Evolutionary conservation across 1,140 invertebrate species (phyloP), one percentile per base, ranked within the genome.

Genomic region (Sitobion miscanthi): DNA sequence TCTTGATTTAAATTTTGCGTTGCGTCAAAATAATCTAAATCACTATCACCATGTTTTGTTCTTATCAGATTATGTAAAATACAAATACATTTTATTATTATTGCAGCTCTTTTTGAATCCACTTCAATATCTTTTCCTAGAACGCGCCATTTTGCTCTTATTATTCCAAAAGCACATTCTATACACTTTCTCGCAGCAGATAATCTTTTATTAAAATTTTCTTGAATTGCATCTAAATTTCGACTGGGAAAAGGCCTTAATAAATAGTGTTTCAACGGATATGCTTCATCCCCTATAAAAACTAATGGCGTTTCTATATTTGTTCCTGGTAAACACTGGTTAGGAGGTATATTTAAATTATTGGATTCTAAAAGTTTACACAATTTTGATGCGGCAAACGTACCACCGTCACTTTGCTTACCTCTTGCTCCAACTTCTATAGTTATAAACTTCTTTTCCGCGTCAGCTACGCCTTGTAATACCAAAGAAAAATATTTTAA

Each of bases 331-430:
- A 93, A 20, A n/a, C 35, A 23, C 25, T 86, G 30, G 21, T 93
- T 82, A 8, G 47, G 49, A 3, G 92, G 92, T 35, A 93, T 23
- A 86, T 93, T 93, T 30, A 77, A 93, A 21, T 5, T 62, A 38
- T 82, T n/a, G 3, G 9, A 30, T 4, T 85, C 38, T 45, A 93
- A 20, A 30, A n/a, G n/a, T 8, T 93, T 9, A 47, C 47, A 49
- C 17, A 93, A 45, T 30, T 25, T 6, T 38, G 77, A 93, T n/a
- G 52, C 8, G 6, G 42, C 38, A 54, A 93, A 94, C 14, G 91
- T 94, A 21, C 77, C 94, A 83, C 85, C 94, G 93, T 94, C 94
- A n/a, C 57, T 93, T 52, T 94, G 94, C 47, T 94, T 94, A 35
- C 94, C 94, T 86, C 85, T 90, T 38, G 91, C 92, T 9, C 94